Percentiles rank a stretch among this genome's conserved stretches.
These are phyloP conservation scores for Sarcophaga caerulescens DNA, from an alignment of 2,888 invertebrate species.

Conservation along the genomic window DNA sequence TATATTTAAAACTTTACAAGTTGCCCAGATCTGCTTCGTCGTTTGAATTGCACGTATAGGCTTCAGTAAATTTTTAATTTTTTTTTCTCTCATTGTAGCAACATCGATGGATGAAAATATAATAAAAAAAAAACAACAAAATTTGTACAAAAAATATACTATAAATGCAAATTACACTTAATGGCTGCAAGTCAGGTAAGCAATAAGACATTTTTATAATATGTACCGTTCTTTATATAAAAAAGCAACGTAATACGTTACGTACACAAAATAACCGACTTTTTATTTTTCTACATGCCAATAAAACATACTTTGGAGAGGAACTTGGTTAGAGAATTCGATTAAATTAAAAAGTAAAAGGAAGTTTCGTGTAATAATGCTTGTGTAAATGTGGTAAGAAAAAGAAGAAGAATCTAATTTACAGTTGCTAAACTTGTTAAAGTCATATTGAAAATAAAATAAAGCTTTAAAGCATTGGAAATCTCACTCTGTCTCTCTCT, in stretches of 20 bases:
- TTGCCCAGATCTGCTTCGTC: too few species aligned
- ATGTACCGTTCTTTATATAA: neutral
- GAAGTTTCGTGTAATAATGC: neutral
- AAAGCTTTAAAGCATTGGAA: neutral
- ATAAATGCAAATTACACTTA: conserved; percentile 71
- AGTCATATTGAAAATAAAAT: neutral
- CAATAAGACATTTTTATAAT: conserved; percentile 52
- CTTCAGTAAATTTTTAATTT: too few species aligned
- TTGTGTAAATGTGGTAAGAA: neutral
- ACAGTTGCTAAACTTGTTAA: neutral
- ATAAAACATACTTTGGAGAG: neutral
- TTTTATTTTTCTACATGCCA: neutral
- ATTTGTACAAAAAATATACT: conserved; percentile 37
- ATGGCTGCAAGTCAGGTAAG: conserved; percentile 70
- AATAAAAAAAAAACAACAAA: too few species aligned
- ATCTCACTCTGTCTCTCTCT: neutral
- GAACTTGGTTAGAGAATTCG: neutral
- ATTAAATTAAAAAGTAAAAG: neutral
- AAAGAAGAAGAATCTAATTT: neutral
- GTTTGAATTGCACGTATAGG: too few species aligned
- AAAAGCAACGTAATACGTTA: neutral
- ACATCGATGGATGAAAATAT: too few species aligned
- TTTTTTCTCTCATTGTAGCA: too few species aligned
- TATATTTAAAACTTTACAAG: too few species aligned
- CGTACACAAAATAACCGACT: neutral